Base-by-base conservation (phyloP, 2,888 invertebrate genomes). In the Aradus depressus region DNA sequence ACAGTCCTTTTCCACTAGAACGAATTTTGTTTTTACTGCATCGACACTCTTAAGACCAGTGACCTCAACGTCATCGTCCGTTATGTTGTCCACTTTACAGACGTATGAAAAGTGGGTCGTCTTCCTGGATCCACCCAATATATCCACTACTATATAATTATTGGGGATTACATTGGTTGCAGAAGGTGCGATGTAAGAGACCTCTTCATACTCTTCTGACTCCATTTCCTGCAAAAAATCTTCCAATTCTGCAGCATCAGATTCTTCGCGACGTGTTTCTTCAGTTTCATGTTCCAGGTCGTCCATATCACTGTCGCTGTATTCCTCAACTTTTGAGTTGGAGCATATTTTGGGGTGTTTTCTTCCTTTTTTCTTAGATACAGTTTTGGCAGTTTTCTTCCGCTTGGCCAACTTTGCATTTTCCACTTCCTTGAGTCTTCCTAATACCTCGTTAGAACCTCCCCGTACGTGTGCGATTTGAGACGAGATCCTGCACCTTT, bases 11-110 rank as follows among this genome's bases (percentile, higher is more conserved):
- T 42, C 42, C 16, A 42, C 28, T 28, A 42, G 28, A 10, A 18
- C 42, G 23, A 42, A 42, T 18, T 42, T 44, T 18, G 44, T 18
- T 35, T 44, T 44, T 8, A 16, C 31, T 18, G 44, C 31, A 18
- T 44, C 21, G 25, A n/a, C 25, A 41, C 41, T 41, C 25, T 41
- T 41, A 8, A 41, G 41, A n/a, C 41, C 41, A 41, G 26, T 42
- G 18, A 42, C 42, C 42, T 42, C 42, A 14, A 42, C 22, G 6
- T 42, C 42, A 22, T 23, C 42, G 2, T 6, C 22, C 18, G 22
- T 14, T 2, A 41, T 25, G 22, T 22, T 21, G 28, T 42, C 42
- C 25, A 42, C 42, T 14, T 28, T 42, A 12, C 42, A 25, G 28
- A n/a, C 42, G 28, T 42, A 42, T 18, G 3, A 25, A 28, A 5